Percentiles rank a stretch among this genome's conserved stretches.
These are phyloP conservation scores for Platycercus adscitus DNA, from an alignment of 2,113 vertebrate genomes.

Conservation along the genomic window DNA sequence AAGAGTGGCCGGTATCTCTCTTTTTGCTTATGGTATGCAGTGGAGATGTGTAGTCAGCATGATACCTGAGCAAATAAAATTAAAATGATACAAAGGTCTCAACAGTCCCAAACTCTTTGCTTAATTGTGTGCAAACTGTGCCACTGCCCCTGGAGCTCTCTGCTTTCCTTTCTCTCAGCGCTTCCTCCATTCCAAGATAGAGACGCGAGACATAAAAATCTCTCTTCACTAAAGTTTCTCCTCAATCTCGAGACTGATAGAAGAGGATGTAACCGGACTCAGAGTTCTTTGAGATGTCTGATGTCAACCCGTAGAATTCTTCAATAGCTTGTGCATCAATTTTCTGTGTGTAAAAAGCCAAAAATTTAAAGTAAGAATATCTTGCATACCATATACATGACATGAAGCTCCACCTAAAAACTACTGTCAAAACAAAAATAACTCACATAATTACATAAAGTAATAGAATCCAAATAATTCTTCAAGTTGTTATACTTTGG, in stretches of 20 bases:
- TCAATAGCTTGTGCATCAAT: constrained; percentile 89
- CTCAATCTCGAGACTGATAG: constrained; percentile 86
- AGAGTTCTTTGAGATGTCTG: constrained; percentile 87
- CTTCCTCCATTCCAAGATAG: constrained; percentile 69
- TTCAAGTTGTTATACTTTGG: neutral
- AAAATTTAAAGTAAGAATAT: neutral
- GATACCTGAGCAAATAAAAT: constrained; percentile 83
- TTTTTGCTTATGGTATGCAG: constrained; percentile 52
- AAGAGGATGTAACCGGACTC: constrained; percentile 89
- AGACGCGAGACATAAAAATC: constrained; percentile 60
- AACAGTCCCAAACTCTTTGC: constrained; percentile 66
- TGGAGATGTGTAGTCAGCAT: constrained; percentile 65
- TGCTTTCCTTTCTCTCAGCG: constrained; percentile 68
- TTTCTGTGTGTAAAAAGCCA: constrained; percentile 71
- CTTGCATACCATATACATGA: neutral
- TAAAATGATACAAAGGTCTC: constrained; percentile 66
- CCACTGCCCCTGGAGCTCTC: constrained; percentile 74
- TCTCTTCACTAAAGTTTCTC: constrained; percentile 40
- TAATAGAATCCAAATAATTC: neutral
- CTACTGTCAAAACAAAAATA: neutral
- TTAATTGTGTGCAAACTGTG: constrained; percentile 79
- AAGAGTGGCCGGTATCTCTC: constrained; percentile 72
- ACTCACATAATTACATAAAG: neutral
- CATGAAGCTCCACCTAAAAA: neutral
- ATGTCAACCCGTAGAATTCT: constrained; percentile 88